These are phyloP conservation scores for Bimastos eiseni DNA, from an alignment of 2,888 invertebrate species.

Conservation along the genomic window DNA sequence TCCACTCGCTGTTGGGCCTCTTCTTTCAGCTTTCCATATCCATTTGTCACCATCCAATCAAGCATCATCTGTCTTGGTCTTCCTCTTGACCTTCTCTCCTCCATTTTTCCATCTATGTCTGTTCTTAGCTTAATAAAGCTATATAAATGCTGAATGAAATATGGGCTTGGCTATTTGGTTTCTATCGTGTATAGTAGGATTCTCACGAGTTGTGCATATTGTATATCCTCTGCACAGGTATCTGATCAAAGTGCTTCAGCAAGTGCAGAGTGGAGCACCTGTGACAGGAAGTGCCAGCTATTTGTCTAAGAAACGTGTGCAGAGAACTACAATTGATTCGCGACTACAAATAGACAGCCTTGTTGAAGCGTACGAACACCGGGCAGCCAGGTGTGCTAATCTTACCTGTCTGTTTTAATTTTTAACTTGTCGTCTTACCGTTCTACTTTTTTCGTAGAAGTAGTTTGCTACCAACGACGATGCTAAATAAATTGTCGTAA, in stretches of 20 bases:
- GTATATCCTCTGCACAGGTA: constrained; percentile 29
- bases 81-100: no score
- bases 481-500: no score
- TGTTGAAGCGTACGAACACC: constrained; percentile 29
- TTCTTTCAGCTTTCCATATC: no score
- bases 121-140: no score
- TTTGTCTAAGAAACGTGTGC: constrained; percentile 13
- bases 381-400: constrained; percentile 26
- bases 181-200: neutral
- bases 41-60: no score
- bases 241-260: constrained; percentile 34
- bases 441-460: no score
- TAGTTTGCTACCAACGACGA: no score
- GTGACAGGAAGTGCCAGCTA: constrained; percentile 33
- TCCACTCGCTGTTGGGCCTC: no score
- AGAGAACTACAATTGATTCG: neutral
- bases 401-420: neutral
- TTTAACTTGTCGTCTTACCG: neutral
- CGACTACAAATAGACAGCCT: constrained; percentile 16
- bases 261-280: constrained; percentile 2
- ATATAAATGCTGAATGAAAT: neutral
- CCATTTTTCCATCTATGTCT: no score
- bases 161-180: neutral
- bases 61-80: no score
- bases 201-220: neutral